Base-by-base conservation (phyloP, 2,888 invertebrate species). In the Ctenicera cuprea region DNA sequence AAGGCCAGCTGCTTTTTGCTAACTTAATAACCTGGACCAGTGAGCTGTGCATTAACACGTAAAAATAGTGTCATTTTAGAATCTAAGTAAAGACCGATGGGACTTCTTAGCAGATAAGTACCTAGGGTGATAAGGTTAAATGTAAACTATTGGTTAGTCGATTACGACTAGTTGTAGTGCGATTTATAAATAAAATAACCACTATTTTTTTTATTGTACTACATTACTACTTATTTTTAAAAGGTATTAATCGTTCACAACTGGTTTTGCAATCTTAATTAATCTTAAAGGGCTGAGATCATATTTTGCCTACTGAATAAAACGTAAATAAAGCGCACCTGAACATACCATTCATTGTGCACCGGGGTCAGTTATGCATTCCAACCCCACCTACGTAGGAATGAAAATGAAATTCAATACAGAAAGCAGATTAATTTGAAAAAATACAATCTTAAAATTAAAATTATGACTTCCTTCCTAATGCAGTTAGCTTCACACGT, bases 301-400 rank as follows among this genome's bases (percentile, higher is more conserved):
- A 16, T 41, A 38, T 59, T 41, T 38, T n/a, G 33, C 59, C 54
- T 38, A 26, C 30, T 54, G 18, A 18, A 59, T 33, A 59, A 38
- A 38, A 59, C 38, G 59, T 59, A 59, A 59, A 59, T 41, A 59
- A 57, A 59, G 59, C 59, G 41, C 59, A 59, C 59, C 59, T 59
- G 59, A 59, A 59, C 59, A 59, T 59, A 22, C 59, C 59, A 38
- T 59, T 59, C 59, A 59, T 59, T 59, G 59, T 59, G 59, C 37
- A 20, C 54, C 50, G 22, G 26, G 54, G 54, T 54, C 54, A 54
- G 54, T 54, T 54, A 20, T 54, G 59, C 59, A 59, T 59, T 38
- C 59, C 59, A 14, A 37, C 38, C 59, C 59, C 59, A 9, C 59
- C 59, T 12, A 59, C 59, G 18, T 22, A 12, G 5, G n/a, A 54